Percentiles rank a stretch among this genome's conserved stretches.
Conservation (phyloP, 2,888 invertebrate species). For the Hybos culiciformis region DNA sequence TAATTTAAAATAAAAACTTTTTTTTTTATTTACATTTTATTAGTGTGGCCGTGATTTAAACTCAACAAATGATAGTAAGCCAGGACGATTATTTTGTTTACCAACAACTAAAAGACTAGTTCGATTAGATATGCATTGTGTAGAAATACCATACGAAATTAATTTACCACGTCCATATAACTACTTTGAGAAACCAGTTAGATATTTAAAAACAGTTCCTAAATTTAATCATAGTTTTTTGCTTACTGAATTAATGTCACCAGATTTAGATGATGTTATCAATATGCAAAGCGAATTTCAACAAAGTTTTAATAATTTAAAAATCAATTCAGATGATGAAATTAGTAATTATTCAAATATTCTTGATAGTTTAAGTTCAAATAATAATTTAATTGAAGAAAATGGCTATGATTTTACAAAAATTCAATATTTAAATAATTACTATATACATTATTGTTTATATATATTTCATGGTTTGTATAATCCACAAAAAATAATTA, state of each 20-base stretch:
- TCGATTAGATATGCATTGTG: slow-evolving; percentile 34
- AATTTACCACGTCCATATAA: slow-evolving; percentile 29
- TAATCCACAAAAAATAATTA: slow-evolving; percentile 29
- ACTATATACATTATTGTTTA: slow-evolving; percentile 35
- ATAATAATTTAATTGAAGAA: slow-evolving; percentile 8
- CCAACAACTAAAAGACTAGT: slow-evolving; percentile 34
- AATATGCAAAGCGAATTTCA: too few relatives aligned
- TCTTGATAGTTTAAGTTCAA: slow-evolving; percentile 15
- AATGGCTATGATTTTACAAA: too few relatives aligned
- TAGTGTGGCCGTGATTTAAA: slow-evolving; percentile 33
- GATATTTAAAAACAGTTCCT: slow-evolving; percentile 34
- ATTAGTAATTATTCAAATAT: not conserved
- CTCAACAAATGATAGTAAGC: slow-evolving; percentile 28
- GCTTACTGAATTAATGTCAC: too few relatives aligned
- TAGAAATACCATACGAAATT: slow-evolving; percentile 32
- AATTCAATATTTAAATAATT: slow-evolving; percentile 8
- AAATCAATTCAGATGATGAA: slow-evolving; percentile 3
- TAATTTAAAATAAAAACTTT: not conserved
- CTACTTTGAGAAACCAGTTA: too few relatives aligned
- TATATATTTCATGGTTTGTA: slow-evolving; percentile 35
- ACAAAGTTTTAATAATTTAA: not conserved
- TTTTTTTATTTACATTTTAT: slow-evolving; percentile 1
- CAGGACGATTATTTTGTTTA: slow-evolving; percentile 29
- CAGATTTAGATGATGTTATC: not conserved
- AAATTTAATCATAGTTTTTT: slow-evolving; percentile 22